Evolutionary conservation across 2,888 invertebrate genomes (phyloP), one percentile per base, ranked within the genome.

Genomic region (Amblyteles armatorius): DNA sequence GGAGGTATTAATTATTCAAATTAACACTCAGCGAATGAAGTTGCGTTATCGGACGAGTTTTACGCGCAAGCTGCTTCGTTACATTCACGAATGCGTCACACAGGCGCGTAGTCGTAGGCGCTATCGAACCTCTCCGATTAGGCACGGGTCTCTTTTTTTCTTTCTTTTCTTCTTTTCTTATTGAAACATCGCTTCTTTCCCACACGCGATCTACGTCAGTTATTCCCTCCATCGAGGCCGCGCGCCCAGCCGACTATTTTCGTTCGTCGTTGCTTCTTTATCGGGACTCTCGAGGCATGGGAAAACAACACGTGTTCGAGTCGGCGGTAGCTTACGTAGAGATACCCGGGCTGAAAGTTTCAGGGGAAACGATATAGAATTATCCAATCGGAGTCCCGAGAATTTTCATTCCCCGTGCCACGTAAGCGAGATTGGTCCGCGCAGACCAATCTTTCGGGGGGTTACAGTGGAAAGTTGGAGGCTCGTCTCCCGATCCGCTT

Each of bases 61-160:
- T 55, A 22, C 26, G 22, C 57, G 33, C 60, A 60, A 33, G 29
- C 2, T n/a, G 11, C 29, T 33, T n/a, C 60, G 60, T 33, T 13
- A n/a, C 33, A 33, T 60, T 26, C 60, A 29, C 26, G 29, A 60
- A 60, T 60, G 13, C 16, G 11, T 22, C 26, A 3, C 26, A 22
- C 48, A 7, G 9, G 6, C 40, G 19, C 55, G 19, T 11, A 4
- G 29, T 60, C 40, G 57, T 57, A 40, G 72, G 72, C 57, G 57
- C 60, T 73, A 73, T 73, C 19, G 72, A 73, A 36, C 22, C 26
- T 13, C 13, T 50, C 19, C 48, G 48, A 65, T 50, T 76, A 29
- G n/a, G 1, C 50, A 19, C 22, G 52, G 55, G 65, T 19, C 0
- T 52, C 7, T 52, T 76, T 50, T 67, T 19, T 22, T 69, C 6